Percentiles rank a stretch among this genome's conserved stretches.
These are phyloP conservation scores for Busseola fusca DNA, from an alignment of 2,888 invertebrate genomes.

Conservation along the genomic window DNA sequence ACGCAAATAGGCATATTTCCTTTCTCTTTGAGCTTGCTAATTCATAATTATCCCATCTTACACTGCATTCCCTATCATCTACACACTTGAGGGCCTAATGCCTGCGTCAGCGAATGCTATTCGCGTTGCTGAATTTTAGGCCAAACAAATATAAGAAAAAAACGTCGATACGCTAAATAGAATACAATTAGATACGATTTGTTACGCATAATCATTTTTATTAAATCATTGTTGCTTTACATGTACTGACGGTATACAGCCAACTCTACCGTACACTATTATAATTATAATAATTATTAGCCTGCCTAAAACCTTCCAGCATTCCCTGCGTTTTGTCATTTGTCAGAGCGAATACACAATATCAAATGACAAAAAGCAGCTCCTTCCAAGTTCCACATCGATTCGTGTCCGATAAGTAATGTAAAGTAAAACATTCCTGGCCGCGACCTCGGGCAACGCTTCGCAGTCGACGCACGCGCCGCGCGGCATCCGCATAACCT, in stretches of 20 bases:
- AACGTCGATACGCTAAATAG: too few relatives aligned
- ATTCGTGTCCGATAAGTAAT: slow-evolving; percentile 63
- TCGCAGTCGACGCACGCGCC: slow-evolving; percentile 80
- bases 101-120: too few relatives aligned
- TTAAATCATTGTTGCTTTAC: not conserved
- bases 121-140: too few relatives aligned
- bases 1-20: not conserved
- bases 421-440: slow-evolving; percentile 74
- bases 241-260: too few relatives aligned
- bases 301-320: not conserved
- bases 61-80: too few relatives aligned
- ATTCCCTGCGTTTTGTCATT: not conserved
- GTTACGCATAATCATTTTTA: not conserved
- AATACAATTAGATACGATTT: not conserved
- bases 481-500: slow-evolving; percentile 85
- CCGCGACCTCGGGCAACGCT: slow-evolving; percentile 79
- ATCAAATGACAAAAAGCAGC: slow-evolving; percentile 25
- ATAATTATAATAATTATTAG: not conserved
- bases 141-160: too few relatives aligned
- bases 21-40: not conserved
- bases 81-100: too few relatives aligned
- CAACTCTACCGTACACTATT: not conserved
- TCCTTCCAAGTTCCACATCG: slow-evolving; percentile 44
- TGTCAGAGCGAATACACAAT: not conserved
- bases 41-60: too few relatives aligned